A percentile compares a stretch with the other conserved stretches of the same genome.
Conservation (phyloP, 2,113 vertebrate genomes). For the Leuciscus idus region DNA sequence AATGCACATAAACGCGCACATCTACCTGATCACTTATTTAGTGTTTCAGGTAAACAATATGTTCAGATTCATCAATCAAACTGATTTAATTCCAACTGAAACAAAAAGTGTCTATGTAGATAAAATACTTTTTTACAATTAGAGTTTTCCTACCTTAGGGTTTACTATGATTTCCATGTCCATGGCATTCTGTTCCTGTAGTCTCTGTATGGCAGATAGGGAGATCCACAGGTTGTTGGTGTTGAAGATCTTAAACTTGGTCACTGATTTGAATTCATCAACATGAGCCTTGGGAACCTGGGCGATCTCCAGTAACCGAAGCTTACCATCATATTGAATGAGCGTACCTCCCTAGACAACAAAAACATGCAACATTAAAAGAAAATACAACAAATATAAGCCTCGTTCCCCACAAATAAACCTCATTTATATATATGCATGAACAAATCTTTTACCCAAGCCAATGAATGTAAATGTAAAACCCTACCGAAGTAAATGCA, state of each 20-base stretch:
- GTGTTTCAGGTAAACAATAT: too few relatives aligned
- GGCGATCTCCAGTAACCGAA: constrained; percentile 96
- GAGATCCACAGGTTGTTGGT: constrained; percentile 99
- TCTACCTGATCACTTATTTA: too few relatives aligned
- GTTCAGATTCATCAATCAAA: too few relatives aligned
- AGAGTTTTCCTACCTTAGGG: constrained; percentile 83
- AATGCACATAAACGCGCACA: too few relatives aligned
- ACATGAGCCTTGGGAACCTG: constrained; percentile 97
- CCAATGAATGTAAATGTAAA: too few relatives aligned
- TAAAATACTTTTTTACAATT: not conserved
- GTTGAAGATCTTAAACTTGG: constrained; percentile 99
- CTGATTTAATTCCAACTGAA: too few relatives aligned
- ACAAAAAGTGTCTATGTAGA: too few relatives aligned
- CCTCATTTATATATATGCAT: not conserved
- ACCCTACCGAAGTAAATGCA: not conserved
- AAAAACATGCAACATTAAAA: not conserved
- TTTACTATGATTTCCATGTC: constrained; percentile 99
- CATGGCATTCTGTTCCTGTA: constrained; percentile 91
- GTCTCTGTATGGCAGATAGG: constrained; percentile 90
- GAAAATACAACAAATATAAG: not conserved
- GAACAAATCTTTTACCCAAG: not conserved
- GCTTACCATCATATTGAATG: constrained; percentile 93
- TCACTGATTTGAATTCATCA: constrained; percentile 97
- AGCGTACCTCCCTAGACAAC: constrained; percentile 89
- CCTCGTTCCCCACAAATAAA: not conserved